These are phyloP conservation scores for Lucinisca nassula DNA, from an alignment of 2,888 invertebrate species.

Conservation along the genomic window DNA sequence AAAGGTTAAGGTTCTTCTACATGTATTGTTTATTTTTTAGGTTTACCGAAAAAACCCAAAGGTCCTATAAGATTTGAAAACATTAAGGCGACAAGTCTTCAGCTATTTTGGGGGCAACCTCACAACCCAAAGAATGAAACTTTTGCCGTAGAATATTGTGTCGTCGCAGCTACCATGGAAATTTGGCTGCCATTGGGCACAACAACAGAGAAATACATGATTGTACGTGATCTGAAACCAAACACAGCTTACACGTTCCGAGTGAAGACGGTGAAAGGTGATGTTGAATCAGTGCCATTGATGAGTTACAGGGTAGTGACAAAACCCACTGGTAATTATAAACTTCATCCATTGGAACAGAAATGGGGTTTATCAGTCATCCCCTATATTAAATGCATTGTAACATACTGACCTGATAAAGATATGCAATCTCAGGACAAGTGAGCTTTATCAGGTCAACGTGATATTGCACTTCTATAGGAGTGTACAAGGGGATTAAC, in stretches of 20 bases:
- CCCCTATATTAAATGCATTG: too few species aligned
- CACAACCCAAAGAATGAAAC: not conserved
- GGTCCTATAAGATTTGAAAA: not conserved
- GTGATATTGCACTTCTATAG: too few species aligned
- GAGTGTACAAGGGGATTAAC: too few species aligned
- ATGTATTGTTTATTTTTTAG: too few species aligned
- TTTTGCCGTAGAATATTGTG: not conserved
- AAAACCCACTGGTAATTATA: not conserved
- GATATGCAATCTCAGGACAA: too few species aligned
- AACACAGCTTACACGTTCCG: conserved; percentile 55
- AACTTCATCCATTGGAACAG: too few species aligned
- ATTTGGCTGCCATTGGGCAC: not conserved
- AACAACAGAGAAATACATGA: not conserved
- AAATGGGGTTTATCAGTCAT: too few species aligned
- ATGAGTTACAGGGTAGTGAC: conserved; percentile 35
- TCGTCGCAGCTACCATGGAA: not conserved
- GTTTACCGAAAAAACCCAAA: not conserved
- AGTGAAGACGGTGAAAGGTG: conserved; percentile 38
- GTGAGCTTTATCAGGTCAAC: too few species aligned
- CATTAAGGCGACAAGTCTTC: not conserved
- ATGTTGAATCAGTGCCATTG: conserved; percentile 55
- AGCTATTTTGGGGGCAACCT: not conserved
- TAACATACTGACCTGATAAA: too few species aligned
- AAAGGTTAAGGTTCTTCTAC: too few species aligned
- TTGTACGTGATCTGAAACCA: conserved; percentile 34